A percentile compares a stretch with the other conserved stretches of the same genome.
These are phyloP conservation scores for Colius striatus DNA, from an alignment of 2,113 vertebrate species.

Conservation along the genomic window DNA sequence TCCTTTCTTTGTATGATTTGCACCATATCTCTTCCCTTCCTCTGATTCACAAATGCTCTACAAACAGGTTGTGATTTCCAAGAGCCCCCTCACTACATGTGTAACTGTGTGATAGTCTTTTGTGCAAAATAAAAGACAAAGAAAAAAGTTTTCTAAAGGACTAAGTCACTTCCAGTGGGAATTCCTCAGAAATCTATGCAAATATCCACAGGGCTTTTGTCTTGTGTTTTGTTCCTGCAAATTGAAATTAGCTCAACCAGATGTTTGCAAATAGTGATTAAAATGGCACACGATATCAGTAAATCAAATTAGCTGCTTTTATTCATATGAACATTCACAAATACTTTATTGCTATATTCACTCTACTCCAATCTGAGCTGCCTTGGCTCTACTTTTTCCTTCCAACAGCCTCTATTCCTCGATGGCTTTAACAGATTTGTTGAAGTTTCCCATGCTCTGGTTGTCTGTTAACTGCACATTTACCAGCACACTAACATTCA, in stretches of 20 bases:
- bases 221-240: background rate
- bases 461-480: background rate
- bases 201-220: background rate
- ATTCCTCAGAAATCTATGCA: background rate
- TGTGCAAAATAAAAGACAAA: background rate
- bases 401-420: background rate
- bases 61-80: background rate
- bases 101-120: background rate
- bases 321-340: background rate
- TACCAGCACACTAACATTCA: background rate
- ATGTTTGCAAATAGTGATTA: background rate
- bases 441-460: background rate
- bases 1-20: background rate
- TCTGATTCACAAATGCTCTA: background rate
- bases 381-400: background rate
- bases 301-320: constrained; percentile 38
- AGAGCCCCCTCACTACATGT: background rate
- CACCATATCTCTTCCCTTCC: background rate
- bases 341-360: background rate
- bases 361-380: background rate
- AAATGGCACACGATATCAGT: background rate
- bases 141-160: background rate
- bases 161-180: background rate
- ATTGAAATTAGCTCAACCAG: constrained; percentile 25
- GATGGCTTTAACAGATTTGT: background rate